phyloP scores from a whole-genome alignment of 2,888 invertebrate genomes.

The Macaria notata region DNA sequence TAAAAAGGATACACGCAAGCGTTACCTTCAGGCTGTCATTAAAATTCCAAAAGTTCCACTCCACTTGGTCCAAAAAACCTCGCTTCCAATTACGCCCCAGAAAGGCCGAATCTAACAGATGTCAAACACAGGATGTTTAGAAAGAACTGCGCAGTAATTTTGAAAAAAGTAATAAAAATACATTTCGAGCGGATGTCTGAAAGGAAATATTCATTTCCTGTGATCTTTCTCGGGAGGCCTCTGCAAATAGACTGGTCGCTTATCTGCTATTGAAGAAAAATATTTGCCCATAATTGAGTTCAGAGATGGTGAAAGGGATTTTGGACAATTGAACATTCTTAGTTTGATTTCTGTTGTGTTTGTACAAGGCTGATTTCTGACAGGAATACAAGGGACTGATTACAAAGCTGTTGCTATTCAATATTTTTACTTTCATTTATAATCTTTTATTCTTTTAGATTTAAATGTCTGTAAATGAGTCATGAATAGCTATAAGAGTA shows the following conservation, averaged over 20 bases:
- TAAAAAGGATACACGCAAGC: no score
- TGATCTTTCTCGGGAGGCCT: conserved; percentile 5
- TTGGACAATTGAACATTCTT: background rate
- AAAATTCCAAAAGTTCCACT: no score
- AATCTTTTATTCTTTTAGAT: no score
- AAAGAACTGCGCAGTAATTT: background rate
- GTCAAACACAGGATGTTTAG: conserved; percentile 2
- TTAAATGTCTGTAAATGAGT: no score
- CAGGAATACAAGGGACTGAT: no score
- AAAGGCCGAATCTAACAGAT: background rate
- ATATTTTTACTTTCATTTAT: no score
- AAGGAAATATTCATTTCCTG: conserved; percentile 22
- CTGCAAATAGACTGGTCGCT: conserved; percentile 10
- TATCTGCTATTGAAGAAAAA: conserved; percentile 13
- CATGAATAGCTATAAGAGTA: no score
- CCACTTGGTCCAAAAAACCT: background rate
- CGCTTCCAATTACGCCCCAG: background rate
- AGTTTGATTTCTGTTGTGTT: background rate
- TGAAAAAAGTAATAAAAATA: conserved; percentile 9
- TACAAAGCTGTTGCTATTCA: no score
- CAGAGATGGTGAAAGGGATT: background rate
- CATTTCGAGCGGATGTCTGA: conserved; percentile 13
- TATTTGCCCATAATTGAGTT: conserved; percentile 10
- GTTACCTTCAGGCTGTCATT: no score
- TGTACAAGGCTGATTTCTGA: no score